Percentiles rank a stretch among this genome's conserved stretches.
These are phyloP conservation scores for Verasper variegatus DNA, from an alignment of 2,113 vertebrate genomes.

Conservation along the genomic window DNA sequence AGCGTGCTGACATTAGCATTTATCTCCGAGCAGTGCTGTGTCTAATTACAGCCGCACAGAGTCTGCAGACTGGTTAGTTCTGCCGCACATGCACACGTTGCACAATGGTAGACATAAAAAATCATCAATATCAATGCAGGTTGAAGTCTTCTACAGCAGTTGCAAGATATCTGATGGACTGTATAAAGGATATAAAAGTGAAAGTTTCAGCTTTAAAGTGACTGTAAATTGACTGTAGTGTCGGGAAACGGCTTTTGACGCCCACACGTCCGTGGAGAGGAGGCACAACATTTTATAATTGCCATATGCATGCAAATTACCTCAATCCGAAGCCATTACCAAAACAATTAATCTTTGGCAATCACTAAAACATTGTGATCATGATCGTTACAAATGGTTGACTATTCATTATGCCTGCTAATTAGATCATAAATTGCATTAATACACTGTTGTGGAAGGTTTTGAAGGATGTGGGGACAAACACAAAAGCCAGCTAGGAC, in stretches of 20 bases:
- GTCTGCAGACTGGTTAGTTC: background rate
- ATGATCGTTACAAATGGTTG: constrained; percentile 76
- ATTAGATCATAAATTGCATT: constrained; percentile 79
- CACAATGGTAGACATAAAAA: background rate
- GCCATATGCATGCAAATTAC: constrained; percentile 76
- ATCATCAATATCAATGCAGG: background rate
- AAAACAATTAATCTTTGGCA: constrained; percentile 74
- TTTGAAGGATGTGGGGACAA: constrained; percentile 61
- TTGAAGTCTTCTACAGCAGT: background rate
- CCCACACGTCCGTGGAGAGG: constrained; percentile 26
- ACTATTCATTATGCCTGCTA: constrained; percentile 76
- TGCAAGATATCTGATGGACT: background rate
- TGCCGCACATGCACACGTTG: background rate
- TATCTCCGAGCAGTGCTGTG: background rate
- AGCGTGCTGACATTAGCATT: background rate
- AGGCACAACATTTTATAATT: constrained; percentile 60
- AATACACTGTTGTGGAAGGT: constrained; percentile 62
- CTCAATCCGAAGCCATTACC: constrained; percentile 75
- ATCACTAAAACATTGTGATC: constrained; percentile 78
- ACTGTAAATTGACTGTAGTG: background rate
- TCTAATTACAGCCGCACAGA: background rate
- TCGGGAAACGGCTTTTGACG: constrained; percentile 41
- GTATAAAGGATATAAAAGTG: background rate
- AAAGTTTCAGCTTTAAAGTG: background rate
- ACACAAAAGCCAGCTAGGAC: constrained; percentile 52